Base-by-base conservation (phyloP, 2,888 invertebrate species). In the Helleia helle region DNA sequence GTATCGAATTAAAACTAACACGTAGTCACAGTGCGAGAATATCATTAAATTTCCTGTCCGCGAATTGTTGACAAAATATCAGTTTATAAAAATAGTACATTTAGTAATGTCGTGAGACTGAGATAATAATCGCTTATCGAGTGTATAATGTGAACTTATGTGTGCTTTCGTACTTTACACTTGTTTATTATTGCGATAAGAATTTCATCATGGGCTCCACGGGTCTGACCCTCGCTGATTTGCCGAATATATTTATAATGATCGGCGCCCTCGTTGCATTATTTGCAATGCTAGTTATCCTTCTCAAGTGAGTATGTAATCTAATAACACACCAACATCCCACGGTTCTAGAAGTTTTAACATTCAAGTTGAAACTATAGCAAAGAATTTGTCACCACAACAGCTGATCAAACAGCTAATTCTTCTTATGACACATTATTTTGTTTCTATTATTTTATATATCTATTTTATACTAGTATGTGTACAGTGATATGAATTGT, bases 171-270 rank as follows among this genome's bases (percentile, higher is more conserved):
- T 57, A 54, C 43, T 57, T 54, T 55, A 41, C 40, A 56, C 62
- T 62, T 63, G 52, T 45, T 49, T 57, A 48, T 50, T 59, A 56
- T 60, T 61, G 68, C 67, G 64, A 60, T 58, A 62, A 57, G 56
- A 53, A 46, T 42, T 44, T 37, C 46, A 53, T 46, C 51, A 84
- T 84, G 84, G 84, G 84, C 48, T 66, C 80, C n/a, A 65, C 72
- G 1, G 79, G 75, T 30, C 83, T 91, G 54, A 91, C 91, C 49
- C 86, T 91, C 65, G 90, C 90, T 48, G 92, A 92, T 72, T 83
- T 92, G 73, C 89, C 91, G 58, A 92, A 91, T 77, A 90, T 92
- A 70, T 88, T 91, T 74, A 91, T 91, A 56, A 91, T 91, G 71
- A 87, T 91, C 52, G 90, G 90, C 36, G 90, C 91, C 47, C 77